Percentiles rank a stretch among this genome's conserved stretches.
phyloP scores from a whole-genome alignment of 2,113 vertebrate species.

The Boleophthalmus pectinirostris region DNA sequence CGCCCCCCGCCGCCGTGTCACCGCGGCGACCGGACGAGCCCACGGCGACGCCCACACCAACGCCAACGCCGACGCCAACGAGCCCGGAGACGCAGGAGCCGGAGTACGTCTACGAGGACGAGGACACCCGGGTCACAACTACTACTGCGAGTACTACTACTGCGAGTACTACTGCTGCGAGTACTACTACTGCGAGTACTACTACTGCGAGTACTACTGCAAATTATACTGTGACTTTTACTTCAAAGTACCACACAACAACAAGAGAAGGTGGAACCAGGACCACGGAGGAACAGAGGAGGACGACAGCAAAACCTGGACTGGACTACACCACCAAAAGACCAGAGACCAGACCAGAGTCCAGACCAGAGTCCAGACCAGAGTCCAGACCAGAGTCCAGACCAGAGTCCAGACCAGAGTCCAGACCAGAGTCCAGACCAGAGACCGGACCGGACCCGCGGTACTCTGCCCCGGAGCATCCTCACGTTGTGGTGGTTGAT shows the following conservation, averaged over 20 bases:
- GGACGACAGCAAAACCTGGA: background rate
- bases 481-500: slow-evolving; percentile 80
- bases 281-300: background rate
- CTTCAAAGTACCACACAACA: background rate
- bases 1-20: slow-evolving; percentile 2
- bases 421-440: background rate
- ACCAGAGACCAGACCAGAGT: background rate
- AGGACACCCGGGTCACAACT: background rate
- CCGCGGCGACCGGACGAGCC: slow-evolving; percentile 22
- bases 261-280: background rate
- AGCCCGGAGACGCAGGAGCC: slow-evolving; percentile 10
- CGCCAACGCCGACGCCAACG: background rate
- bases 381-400: background rate
- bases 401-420: too few species aligned
- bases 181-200: background rate
- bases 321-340: background rate
- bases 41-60: too few species aligned
- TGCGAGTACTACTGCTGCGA: background rate
- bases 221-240: background rate
- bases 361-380: too few species aligned
- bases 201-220: background rate
- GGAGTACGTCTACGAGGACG: background rate
- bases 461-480: slow-evolving; percentile 59
- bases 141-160: background rate
- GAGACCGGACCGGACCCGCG: slow-evolving; percentile 6